A percentile compares a stretch with the other conserved stretches of the same genome.
Conservation (phyloP, 2,113 vertebrate species). For the Vidua macroura region DNA sequence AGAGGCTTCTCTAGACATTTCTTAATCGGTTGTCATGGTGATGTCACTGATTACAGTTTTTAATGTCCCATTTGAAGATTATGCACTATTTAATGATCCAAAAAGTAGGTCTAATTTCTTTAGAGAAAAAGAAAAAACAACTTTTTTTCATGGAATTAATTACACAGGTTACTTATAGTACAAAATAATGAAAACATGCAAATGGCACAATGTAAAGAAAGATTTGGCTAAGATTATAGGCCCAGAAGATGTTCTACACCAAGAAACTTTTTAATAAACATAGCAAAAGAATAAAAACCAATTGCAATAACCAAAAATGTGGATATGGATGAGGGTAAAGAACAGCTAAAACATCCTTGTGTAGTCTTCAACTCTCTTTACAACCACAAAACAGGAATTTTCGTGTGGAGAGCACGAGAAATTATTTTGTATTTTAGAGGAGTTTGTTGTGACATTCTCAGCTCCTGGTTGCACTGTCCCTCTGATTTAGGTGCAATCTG, state of each 20-base stretch:
- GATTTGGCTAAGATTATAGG: not conserved
- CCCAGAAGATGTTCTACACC: not conserved
- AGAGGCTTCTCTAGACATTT: constrained; percentile 28
- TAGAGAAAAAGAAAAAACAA: not conserved
- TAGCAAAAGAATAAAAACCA: not conserved
- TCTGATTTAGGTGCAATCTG: not conserved
- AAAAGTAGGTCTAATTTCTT: constrained; percentile 28
- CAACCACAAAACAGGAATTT: not conserved
- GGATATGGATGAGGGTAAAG: not conserved
- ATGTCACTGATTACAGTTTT: constrained; percentile 53
- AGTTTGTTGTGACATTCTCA: not conserved
- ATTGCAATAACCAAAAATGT: not conserved
- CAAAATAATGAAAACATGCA: constrained; percentile 3
- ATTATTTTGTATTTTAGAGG: not conserved
- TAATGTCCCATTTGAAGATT: constrained; percentile 58
- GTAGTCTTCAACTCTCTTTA: not conserved
- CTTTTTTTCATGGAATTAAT: not conserved
- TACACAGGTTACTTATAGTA: not conserved
- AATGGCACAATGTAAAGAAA: not conserved
- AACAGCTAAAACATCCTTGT: not conserved
- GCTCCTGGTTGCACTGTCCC: not conserved
- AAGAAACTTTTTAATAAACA: not conserved
- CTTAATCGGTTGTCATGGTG: constrained; percentile 56
- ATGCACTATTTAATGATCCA: constrained; percentile 19
- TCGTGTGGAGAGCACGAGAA: not conserved